Percentiles rank a stretch among this genome's conserved stretches.
phyloP scores from a whole-genome alignment of 2,888 invertebrate genomes.

The Troilus luridus region DNA sequence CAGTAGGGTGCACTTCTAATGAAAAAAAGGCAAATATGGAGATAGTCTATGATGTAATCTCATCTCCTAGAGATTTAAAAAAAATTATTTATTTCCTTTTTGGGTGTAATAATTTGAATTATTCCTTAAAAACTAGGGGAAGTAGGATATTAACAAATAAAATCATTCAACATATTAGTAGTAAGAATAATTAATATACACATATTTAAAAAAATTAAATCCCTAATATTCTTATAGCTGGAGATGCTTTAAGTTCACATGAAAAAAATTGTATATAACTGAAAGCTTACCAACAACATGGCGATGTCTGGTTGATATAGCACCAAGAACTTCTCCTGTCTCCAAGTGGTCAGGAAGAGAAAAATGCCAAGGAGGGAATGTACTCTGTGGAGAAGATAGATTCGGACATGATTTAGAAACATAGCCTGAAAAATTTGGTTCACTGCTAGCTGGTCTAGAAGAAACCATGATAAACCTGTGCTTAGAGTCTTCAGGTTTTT shows the following conservation, averaged over 20 bases:
- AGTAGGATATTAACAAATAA: no score
- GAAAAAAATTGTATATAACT: background rate
- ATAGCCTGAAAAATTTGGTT: slow-evolving; percentile 69
- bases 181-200: no score
- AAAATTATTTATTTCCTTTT: no score
- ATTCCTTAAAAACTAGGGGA: no score
- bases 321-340: slow-evolving; percentile 71
- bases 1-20: no score
- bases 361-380: slow-evolving; percentile 69
- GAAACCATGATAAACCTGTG: slow-evolving; percentile 90
- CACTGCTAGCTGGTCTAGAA: slow-evolving; percentile 69
- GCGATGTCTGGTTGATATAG: slow-evolving; percentile 62
- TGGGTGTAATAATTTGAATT: no score
- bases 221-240: background rate
- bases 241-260: background rate
- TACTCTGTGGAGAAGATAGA: slow-evolving; percentile 71
- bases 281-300: slow-evolving; percentile 61
- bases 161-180: no score
- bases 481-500: slow-evolving; percentile 82
- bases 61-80: no score
- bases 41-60: no score
- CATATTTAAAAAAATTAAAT: no score
- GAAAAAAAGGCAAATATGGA: no score
- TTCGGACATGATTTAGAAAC: slow-evolving; percentile 88
- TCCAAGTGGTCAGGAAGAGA: slow-evolving; percentile 77